phyloP scores from a whole-genome alignment of 2,113 vertebrate genomes.

The Charadrius vociferus region DNA sequence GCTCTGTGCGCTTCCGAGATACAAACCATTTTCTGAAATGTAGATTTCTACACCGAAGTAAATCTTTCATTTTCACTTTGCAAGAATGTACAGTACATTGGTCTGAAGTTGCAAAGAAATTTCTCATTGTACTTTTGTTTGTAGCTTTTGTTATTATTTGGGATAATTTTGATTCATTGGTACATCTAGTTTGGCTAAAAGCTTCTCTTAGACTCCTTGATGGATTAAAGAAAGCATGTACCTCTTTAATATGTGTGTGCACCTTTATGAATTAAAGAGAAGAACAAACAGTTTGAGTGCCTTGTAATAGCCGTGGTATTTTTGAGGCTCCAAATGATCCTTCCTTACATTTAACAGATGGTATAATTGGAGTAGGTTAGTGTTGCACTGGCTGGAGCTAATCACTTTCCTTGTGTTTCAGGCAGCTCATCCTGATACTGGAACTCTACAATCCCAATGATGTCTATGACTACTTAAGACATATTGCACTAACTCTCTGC shows the following conservation, averaged over 20 bases:
- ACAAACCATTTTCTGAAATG: neutral
- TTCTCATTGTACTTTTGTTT: neutral
- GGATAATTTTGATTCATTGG: neutral
- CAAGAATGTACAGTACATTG: neutral
- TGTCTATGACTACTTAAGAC: conserved; percentile 72
- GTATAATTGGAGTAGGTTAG: neutral
- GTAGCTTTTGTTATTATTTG: neutral
- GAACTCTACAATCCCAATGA: conserved; percentile 76
- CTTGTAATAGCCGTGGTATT: neutral
- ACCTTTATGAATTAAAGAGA: neutral
- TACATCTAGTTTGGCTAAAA: neutral
- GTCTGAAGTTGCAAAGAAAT: neutral
- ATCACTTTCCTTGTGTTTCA: conserved; percentile 23
- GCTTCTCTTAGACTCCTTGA: neutral
- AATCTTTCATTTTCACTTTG: neutral
- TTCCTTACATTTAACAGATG: neutral
- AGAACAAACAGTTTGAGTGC: neutral
- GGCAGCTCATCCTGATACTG: conserved; percentile 78
- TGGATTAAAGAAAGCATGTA: neutral
- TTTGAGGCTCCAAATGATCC: neutral
- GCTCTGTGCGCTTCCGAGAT: neutral
- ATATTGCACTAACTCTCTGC: conserved; percentile 75
- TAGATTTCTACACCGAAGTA: neutral
- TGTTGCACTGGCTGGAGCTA: neutral
- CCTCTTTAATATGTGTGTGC: neutral